phyloP scores from a whole-genome alignment of 2,113 vertebrate species.

The Noctilio leporinus region DNA sequence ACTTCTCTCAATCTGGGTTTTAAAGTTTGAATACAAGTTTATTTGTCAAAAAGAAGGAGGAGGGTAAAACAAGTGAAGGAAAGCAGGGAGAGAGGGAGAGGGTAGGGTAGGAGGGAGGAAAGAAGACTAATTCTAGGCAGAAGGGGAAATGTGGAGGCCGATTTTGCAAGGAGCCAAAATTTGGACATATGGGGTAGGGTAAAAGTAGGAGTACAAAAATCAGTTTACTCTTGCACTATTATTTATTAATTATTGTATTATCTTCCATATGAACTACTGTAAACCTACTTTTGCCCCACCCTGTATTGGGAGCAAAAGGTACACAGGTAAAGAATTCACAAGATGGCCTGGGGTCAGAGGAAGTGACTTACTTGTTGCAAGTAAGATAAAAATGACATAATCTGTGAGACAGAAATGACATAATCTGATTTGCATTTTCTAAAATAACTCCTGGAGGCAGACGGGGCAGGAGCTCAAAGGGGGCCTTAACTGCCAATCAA shows the following conservation, averaged over 20 bases:
- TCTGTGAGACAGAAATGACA: not conserved
- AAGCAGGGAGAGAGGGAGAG: too few species aligned
- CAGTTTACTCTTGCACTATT: not conserved
- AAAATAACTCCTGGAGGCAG: not conserved
- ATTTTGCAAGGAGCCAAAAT: not conserved
- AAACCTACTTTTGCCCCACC: not conserved
- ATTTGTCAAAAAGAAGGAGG: not conserved
- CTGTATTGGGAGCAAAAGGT: not conserved
- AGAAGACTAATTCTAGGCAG: not conserved
- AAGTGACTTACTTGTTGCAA: not conserved
- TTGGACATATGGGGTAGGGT: not conserved
- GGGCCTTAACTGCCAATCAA: not conserved
- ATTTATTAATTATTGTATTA: not conserved
- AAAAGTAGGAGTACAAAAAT: not conserved
- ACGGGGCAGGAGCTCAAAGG: not conserved
- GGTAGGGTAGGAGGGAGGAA: rapidly evolving
- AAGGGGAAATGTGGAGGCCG: not conserved
- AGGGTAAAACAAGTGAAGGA: rapidly evolving
- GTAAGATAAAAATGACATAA: not conserved
- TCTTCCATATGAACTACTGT: not conserved
- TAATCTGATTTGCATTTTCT: not conserved
- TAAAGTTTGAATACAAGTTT: not conserved
- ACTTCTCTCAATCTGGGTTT: not conserved
- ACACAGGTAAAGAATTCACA: not conserved
- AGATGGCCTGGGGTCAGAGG: not conserved